Percentiles rank a stretch among this genome's conserved stretches.
These are phyloP conservation scores for Phallusia fumigata DNA, from an alignment of 23 tunicate genomes.

Conservation along the genomic window DNA sequence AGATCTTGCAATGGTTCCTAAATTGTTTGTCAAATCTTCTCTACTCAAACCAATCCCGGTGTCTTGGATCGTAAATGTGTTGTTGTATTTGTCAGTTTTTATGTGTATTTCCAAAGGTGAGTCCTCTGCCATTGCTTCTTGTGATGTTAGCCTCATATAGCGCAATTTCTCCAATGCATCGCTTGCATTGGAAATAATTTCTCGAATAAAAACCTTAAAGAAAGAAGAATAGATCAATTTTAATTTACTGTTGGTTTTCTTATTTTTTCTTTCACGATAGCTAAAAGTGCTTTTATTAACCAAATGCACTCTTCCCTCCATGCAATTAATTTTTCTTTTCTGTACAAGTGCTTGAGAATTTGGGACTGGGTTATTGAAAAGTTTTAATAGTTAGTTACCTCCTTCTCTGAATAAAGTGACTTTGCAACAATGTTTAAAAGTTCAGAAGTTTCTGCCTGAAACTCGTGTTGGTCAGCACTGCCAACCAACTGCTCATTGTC, in stretches of 20 bases:
- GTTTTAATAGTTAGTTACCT: conserved; percentile 31
- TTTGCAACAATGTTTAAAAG: conserved; percentile 91
- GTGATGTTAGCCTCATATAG: conserved; percentile 48
- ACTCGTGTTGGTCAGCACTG: conserved; percentile 58
- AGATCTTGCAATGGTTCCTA: conserved; percentile 90
- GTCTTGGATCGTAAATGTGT: conserved; percentile 91
- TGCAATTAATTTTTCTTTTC: neutral
- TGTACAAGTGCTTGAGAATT: neutral
- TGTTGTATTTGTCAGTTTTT: conserved; percentile 69
- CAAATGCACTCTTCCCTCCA: too few species aligned
- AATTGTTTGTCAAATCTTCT: conserved; percentile 68
- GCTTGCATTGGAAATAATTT: conserved; percentile 84
- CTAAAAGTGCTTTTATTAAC: too few species aligned
- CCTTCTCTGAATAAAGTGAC: conserved; percentile 94
- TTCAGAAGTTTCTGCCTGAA: conserved; percentile 94
- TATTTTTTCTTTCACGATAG: too few species aligned
- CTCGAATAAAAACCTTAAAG: conserved; percentile 94
- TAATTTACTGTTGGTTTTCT: too few species aligned
- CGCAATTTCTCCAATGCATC: conserved; percentile 91
- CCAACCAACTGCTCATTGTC: conserved; percentile 57
- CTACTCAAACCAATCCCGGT: conserved; percentile 92
- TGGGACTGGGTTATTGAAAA: too few species aligned
- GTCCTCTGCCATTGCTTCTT: conserved; percentile 23
- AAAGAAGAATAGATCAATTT: too few species aligned
- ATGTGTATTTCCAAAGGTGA: conserved; percentile 66